Percentiles rank a stretch among this genome's conserved stretches.
These are phyloP conservation scores for Pelobates cultripes DNA, from an alignment of 2,797 vertebrate species.

Conservation along the genomic window DNA sequence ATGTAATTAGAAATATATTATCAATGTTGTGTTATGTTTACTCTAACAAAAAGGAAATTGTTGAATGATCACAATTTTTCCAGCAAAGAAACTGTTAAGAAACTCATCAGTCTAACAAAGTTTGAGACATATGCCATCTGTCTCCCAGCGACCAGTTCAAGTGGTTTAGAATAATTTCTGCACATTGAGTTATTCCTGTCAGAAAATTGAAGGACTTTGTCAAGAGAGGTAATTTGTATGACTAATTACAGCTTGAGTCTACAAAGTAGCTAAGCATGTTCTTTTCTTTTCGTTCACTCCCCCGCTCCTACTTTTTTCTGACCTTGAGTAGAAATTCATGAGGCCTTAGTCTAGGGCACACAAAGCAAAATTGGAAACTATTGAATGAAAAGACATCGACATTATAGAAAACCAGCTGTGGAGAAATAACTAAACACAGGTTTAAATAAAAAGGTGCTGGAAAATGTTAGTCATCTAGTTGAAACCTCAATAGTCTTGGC, in stretches of 20 bases:
- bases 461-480: background rate
- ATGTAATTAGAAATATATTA: too few relatives aligned
- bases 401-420: background rate
- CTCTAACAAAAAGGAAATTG: background rate
- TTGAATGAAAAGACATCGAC: background rate
- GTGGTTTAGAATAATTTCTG: slow-evolving; percentile 41
- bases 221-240: slow-evolving; percentile 42
- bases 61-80: background rate
- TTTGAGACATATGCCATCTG: slow-evolving; percentile 38
- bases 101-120: slow-evolving; percentile 27
- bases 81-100: slow-evolving; percentile 40
- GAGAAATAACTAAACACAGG: slow-evolving; percentile 4
- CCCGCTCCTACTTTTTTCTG: slow-evolving; percentile 16
- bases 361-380: background rate
- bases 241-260: slow-evolving; percentile 42
- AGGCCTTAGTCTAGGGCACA: background rate
- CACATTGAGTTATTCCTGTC: slow-evolving; percentile 41
- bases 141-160: slow-evolving; percentile 41
- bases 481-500: background rate
- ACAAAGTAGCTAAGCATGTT: slow-evolving; percentile 28
- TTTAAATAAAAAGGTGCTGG: background rate
- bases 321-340: slow-evolving; percentile 5
- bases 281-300: slow-evolving; percentile 3
- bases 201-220: slow-evolving; percentile 48
- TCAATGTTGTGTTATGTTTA: too few relatives aligned